Evolutionary conservation across 1,140 invertebrate genomes (phyloP).

Genomic region (Plodia interpunctella): DNA sequence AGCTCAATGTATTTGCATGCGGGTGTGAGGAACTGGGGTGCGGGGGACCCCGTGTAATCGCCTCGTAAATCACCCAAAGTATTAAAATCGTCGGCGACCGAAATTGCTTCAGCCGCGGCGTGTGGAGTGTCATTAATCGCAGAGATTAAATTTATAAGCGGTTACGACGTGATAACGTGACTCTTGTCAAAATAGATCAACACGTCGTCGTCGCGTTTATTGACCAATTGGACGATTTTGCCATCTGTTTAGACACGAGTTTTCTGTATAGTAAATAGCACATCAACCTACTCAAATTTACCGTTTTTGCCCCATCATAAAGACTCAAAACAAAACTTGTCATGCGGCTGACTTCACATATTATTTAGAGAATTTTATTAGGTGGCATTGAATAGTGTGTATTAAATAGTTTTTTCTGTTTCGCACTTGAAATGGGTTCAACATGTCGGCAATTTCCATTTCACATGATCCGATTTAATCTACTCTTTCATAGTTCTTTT

Average conservation of each 20-base stretch:
- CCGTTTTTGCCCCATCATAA: no score
- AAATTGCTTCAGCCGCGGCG: conserved; percentile 1
- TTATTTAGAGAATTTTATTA: no score
- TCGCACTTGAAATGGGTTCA: no score
- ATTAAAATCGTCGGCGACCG: conserved; percentile 3
- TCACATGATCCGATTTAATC: no score
- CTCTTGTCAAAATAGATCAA: background rate
- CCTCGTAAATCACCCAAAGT: conserved; percentile 3
- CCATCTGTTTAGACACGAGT: background rate
- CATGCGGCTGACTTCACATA: no score
- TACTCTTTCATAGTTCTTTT: no score
- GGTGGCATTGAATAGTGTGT: no score
- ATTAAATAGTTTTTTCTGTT: no score
- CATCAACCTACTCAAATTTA: no score
- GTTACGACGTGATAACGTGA: background rate
- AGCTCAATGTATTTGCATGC: background rate
- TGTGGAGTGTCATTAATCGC: conserved; percentile 5
- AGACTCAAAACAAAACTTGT: no score
- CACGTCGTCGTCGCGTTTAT: background rate
- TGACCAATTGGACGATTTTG: background rate
- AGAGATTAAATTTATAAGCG: conserved; percentile 7
- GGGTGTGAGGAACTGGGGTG: background rate
- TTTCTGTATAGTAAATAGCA: no score
- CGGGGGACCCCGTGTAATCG: background rate
- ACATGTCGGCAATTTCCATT: no score